A percentile compares a stretch with the other conserved stretches of the same genome.
These are phyloP conservation scores for Caenorhabditis sp. DNA, from an alignment of 2,888 invertebrate genomes.

Conservation along the genomic window DNA sequence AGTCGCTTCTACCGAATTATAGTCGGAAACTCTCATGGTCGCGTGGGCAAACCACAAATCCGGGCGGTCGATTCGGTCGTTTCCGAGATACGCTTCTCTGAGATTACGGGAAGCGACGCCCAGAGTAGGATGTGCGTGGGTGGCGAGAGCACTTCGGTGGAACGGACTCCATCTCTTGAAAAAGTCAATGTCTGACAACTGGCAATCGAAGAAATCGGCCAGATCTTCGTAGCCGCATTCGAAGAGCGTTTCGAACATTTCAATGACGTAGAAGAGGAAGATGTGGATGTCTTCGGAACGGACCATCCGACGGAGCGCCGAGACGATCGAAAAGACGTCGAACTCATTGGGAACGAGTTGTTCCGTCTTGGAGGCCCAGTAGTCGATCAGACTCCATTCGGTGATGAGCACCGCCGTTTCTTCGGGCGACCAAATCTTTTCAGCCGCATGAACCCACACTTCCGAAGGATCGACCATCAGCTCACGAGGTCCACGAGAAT, in stretches of 20 bases:
- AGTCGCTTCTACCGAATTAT: constrained; percentile 4
- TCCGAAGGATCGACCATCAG: constrained; percentile 29
- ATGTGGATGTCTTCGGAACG: constrained; percentile 28
- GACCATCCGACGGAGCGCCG: constrained; percentile 22
- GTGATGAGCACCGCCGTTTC: constrained; percentile 9
- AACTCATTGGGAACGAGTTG: constrained; percentile 40
- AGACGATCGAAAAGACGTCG: constrained; percentile 47
- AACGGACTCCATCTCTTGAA: constrained; percentile 62
- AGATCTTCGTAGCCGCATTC: constrained; percentile 19
- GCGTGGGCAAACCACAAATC: constrained; percentile 54
- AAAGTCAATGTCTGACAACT: constrained; percentile 17
- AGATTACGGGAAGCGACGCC: constrained; percentile 46
- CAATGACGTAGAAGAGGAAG: constrained; percentile 24
- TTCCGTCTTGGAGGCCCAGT: constrained; percentile 47
- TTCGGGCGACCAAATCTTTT: background rate
- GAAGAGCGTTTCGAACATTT: constrained; percentile 42
- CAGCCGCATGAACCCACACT: constrained; percentile 8
- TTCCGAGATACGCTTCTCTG: constrained; percentile 35
- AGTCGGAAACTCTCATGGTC: constrained; percentile 34
- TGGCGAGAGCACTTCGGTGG: constrained; percentile 32
- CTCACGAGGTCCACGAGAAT: constrained; percentile 5
- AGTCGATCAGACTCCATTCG: constrained; percentile 55
- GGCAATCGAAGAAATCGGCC: constrained; percentile 32
- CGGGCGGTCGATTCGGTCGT: constrained; percentile 18
- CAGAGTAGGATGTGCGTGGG: constrained; percentile 55